Conservation (phyloP, 2,113 vertebrate species). For the Pseudolaguvia tuberculata region DNA sequence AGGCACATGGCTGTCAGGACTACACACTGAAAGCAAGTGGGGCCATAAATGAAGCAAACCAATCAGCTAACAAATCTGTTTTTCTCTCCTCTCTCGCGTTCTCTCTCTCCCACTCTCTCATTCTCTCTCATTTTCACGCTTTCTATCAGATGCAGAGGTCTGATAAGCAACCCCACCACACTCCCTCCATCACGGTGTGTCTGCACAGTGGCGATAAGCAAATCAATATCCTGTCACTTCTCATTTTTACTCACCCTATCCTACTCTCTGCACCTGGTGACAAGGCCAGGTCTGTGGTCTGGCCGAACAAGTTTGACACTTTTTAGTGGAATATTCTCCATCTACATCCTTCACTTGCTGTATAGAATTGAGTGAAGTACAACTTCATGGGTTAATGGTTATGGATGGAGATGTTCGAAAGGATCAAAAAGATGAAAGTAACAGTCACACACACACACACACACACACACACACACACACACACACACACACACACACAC, state of each 20-base stretch:
- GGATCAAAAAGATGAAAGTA: constrained; percentile 27
- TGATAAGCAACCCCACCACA: constrained; percentile 67
- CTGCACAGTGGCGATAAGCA: constrained; percentile 76
- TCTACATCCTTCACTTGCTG: constrained; percentile 38
- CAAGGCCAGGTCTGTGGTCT: constrained; percentile 63
- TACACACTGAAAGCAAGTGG: constrained; percentile 62
- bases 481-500: too few species aligned
- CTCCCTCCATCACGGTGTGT: constrained; percentile 72
- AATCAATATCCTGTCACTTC: constrained; percentile 81
- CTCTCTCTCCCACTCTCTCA: constrained; percentile 48
- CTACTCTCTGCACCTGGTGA: constrained; percentile 73
- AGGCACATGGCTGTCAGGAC: constrained; percentile 59
- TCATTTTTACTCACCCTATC: constrained; percentile 75
- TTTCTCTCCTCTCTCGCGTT: constrained; percentile 48
- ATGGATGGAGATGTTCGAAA: constrained; percentile 31
- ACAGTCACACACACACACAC: constrained; percentile 32
- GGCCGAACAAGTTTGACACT: constrained; percentile 59
- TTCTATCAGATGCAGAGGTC: constrained; percentile 68
- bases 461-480: constrained; percentile 16
- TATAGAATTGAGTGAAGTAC: constrained; percentile 3
- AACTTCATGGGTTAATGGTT: constrained; percentile 35
- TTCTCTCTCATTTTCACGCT: constrained; percentile 58
- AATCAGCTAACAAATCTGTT: constrained; percentile 70
- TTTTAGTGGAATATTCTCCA: constrained; percentile 60
- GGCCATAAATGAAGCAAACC: constrained; percentile 68